phyloP scores from a whole-genome alignment of 1,140 invertebrate genomes.

The Platyura marginata region DNA sequence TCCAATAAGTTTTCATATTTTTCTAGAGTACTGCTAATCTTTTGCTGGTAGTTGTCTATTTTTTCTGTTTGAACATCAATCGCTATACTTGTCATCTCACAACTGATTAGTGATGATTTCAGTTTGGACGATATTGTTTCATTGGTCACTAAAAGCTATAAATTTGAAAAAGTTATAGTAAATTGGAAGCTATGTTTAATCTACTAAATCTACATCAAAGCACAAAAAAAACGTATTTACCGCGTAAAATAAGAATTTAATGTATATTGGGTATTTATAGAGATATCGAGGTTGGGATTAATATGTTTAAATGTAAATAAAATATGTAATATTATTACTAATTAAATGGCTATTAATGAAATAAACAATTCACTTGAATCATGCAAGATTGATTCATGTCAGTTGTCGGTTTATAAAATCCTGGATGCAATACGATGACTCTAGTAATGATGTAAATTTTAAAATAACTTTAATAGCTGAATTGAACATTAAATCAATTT shows the following conservation, averaged over 20 bases:
- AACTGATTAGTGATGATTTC: constrained; percentile 32
- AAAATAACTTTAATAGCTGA: too few relatives aligned
- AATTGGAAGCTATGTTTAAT: constrained; percentile 3
- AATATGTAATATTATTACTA: not conserved
- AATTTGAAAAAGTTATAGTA: constrained; percentile 7
- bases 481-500: too few relatives aligned
- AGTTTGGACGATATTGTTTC: constrained; percentile 36
- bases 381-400: too few relatives aligned
- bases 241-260: too few relatives aligned
- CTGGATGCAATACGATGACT: too few relatives aligned
- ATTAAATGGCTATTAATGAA: not conserved
- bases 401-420: too few relatives aligned
- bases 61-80: constrained; percentile 29
- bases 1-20: constrained; percentile 27
- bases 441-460: too few relatives aligned
- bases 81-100: constrained; percentile 29
- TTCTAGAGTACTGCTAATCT: constrained; percentile 26
- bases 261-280: too few relatives aligned
- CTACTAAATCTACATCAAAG: too few relatives aligned
- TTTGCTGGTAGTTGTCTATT: constrained; percentile 25
- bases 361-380: constrained; percentile 3
- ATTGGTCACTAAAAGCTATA: constrained; percentile 37
- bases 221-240: too few relatives aligned
- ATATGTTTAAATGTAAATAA: too few relatives aligned
- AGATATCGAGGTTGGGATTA: too few relatives aligned